Evolutionary conservation across 2,113 vertebrate species (phyloP).

Genomic region (Calypte anna): DNA sequence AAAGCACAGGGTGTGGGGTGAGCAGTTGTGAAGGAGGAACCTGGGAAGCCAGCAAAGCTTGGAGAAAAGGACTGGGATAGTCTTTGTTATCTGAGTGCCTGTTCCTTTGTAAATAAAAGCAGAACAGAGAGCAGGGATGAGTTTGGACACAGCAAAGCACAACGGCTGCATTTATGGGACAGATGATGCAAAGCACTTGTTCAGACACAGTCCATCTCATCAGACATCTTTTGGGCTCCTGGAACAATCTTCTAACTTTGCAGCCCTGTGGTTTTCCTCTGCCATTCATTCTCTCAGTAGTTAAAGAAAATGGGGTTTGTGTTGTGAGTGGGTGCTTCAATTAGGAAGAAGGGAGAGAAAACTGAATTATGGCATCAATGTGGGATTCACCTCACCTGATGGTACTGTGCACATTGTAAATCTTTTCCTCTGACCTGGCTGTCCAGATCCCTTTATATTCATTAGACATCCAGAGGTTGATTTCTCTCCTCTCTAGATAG

Average conservation of each 20-base stretch:
- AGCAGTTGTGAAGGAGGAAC: neutral
- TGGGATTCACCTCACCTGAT: neutral
- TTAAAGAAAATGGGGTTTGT: neutral
- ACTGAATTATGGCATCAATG: neutral
- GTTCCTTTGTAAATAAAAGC: neutral
- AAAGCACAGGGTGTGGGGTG: accelerated
- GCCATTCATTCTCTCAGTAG: no score
- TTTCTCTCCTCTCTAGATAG: neutral
- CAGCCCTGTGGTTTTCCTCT: neutral
- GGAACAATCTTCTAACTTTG: neutral
- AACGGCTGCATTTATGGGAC: neutral
- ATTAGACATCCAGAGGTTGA: neutral
- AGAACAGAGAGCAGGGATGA: neutral
- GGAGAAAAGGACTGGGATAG: neutral
- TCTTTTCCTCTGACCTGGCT: neutral
- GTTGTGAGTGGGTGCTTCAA: neutral
- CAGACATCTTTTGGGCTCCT: neutral
- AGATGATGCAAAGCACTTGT: neutral
- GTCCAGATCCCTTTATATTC: neutral
- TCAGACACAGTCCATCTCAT: neutral
- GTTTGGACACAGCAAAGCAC: neutral
- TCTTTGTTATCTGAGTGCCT: neutral
- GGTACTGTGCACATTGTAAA: neutral
- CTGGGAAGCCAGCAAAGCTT: neutral
- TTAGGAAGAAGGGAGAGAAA: neutral